phyloP scores from a whole-genome alignment of 2,113 vertebrate species.

The Butastur rufipennis region DNA sequence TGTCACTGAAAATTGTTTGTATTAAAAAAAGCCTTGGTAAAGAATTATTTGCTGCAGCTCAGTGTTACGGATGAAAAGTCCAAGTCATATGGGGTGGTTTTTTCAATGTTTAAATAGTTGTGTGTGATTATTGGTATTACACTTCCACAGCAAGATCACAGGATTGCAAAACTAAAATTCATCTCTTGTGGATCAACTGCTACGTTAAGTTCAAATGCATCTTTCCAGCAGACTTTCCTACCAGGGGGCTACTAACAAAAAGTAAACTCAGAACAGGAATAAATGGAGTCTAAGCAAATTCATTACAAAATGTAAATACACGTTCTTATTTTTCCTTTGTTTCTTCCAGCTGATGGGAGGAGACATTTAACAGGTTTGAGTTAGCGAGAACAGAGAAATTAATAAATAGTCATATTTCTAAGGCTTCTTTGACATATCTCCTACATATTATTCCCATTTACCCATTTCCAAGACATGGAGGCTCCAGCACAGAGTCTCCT shows the following conservation, averaged over 20 bases:
- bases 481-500: background rate
- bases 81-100: background rate
- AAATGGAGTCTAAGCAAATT: background rate
- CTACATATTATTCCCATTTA: background rate
- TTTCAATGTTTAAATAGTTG: background rate
- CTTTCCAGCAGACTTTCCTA: background rate
- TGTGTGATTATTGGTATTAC: background rate
- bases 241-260: background rate
- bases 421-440: background rate
- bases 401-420: background rate
- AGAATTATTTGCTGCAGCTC: background rate
- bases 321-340: background rate
- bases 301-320: background rate
- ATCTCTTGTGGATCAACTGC: background rate
- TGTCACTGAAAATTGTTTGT: background rate
- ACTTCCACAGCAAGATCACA: background rate
- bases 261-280: background rate
- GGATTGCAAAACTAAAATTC: background rate
- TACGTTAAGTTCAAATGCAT: background rate
- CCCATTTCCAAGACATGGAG: background rate
- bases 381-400: background rate
- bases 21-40: background rate
- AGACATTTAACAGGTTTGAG: background rate
- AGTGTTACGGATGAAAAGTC: background rate
- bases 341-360: background rate